Percentiles rank a stretch among this genome's conserved stretches.
Conservation (phyloP, 2,797 vertebrate genomes). For the Xenopus petersii region DNA sequence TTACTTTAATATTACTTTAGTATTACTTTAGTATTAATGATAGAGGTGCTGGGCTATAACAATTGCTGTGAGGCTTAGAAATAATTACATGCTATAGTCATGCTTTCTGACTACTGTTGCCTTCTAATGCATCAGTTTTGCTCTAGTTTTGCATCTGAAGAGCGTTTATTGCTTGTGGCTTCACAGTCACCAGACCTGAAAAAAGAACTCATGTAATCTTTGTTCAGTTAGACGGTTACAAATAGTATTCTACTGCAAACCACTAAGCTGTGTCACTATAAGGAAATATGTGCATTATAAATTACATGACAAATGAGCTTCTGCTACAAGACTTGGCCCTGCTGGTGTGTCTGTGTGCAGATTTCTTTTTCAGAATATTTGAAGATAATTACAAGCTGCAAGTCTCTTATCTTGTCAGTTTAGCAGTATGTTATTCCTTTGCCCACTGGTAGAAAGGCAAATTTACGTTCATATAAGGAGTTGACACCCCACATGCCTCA, state of each 20-base stretch:
- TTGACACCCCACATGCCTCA: too few species aligned
- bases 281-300: constrained; percentile 38
- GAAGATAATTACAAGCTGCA: constrained; percentile 28
- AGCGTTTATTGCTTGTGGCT: constrained; percentile 31
- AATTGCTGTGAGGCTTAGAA: too few species aligned
- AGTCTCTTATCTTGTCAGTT: not conserved
- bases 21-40: not conserved
- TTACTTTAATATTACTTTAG: not conserved
- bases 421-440: not conserved
- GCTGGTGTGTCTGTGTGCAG: constrained; percentile 12
- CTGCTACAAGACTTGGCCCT: constrained; percentile 2
- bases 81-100: too few species aligned
- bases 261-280: constrained; percentile 37
- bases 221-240: constrained; percentile 31
- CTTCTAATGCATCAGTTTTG: not conserved
- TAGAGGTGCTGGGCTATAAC: too few species aligned
- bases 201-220: constrained; percentile 27
- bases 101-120: too few species aligned
- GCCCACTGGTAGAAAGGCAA: constrained; percentile 7
- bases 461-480: not conserved
- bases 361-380: constrained; percentile 5
- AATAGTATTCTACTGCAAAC: constrained; percentile 32
- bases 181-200: constrained; percentile 32
- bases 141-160: constrained; percentile 10
- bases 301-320: constrained; percentile 35